phyloP scores from a whole-genome alignment of 2,113 vertebrate genomes.

The Engraulis encrasicolus region DNA sequence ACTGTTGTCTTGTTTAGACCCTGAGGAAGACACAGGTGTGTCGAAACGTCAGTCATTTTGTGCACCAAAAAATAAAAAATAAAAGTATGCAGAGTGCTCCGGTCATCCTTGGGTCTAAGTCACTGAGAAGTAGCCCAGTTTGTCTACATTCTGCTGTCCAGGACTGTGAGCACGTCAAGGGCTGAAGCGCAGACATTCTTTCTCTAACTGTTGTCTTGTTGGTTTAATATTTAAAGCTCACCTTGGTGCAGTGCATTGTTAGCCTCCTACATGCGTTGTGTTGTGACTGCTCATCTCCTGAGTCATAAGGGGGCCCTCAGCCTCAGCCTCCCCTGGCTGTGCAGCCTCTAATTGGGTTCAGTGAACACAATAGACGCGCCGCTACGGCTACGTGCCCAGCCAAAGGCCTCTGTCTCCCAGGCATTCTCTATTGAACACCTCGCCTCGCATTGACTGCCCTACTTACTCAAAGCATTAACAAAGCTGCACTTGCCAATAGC shows the following conservation, averaged over 20 bases:
- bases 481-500: slow-evolving; percentile 37
- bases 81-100: no score
- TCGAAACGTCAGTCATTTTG: no score
- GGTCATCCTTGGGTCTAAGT: no score
- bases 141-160: no score
- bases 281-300: background rate
- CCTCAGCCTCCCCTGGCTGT: background rate
- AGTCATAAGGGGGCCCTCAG: background rate
- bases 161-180: background rate
- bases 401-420: background rate
- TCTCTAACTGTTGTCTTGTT: background rate
- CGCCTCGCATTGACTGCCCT: slow-evolving; percentile 31
- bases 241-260: background rate
- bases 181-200: background rate
- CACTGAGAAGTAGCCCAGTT: no score
- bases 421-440: slow-evolving; percentile 27
- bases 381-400: background rate
- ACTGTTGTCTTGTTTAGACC: no score
- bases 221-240: background rate
- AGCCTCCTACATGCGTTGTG: background rate
- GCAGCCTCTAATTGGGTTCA: slow-evolving; percentile 2
- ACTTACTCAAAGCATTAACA: slow-evolving; percentile 52
- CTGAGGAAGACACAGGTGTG: no score
- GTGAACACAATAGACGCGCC: background rate
- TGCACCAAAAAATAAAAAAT: no score